A percentile compares a stretch with the other conserved stretches of the same genome.
These are phyloP conservation scores for Zonotrichia albicollis DNA, from an alignment of 2,797 vertebrate species.

Conservation along the genomic window DNA sequence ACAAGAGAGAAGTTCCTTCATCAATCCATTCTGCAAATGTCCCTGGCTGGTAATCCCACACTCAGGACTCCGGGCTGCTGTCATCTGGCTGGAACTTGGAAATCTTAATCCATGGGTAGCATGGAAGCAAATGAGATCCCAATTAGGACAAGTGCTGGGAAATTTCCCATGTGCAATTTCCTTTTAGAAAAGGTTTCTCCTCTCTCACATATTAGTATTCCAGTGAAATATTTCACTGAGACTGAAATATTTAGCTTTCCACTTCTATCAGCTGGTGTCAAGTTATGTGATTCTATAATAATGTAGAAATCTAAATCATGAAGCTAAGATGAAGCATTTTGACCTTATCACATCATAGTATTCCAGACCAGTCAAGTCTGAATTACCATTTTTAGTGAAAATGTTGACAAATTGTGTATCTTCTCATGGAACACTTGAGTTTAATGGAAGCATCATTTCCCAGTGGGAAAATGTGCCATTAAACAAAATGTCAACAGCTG, in stretches of 20 bases:
- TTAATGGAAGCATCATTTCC: constrained; percentile 17
- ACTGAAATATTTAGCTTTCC: background rate
- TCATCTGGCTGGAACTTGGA: background rate
- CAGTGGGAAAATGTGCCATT: constrained; percentile 16
- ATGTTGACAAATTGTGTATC: constrained; percentile 1
- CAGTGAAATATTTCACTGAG: background rate
- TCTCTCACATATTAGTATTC: background rate
- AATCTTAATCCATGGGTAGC: background rate
- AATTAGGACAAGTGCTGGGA: background rate
- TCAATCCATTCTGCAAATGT: background rate
- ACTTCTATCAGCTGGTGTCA: background rate
- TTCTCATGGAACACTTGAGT: constrained; percentile 26
- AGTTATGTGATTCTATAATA: background rate
- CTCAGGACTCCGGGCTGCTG: background rate
- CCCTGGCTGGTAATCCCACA: background rate
- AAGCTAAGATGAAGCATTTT: background rate
- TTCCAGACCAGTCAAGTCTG: background rate
- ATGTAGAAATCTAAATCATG: background rate
- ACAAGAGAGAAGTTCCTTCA: background rate
- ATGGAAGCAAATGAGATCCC: background rate
- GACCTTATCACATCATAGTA: background rate
- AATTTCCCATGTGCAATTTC: background rate
- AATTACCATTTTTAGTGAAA: constrained; percentile 40
- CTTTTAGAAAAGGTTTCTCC: background rate
- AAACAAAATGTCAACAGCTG: constrained; percentile 32